Evolutionary conservation across 2,113 vertebrate species (phyloP).

Genomic region (Haemorhous mexicanus): DNA sequence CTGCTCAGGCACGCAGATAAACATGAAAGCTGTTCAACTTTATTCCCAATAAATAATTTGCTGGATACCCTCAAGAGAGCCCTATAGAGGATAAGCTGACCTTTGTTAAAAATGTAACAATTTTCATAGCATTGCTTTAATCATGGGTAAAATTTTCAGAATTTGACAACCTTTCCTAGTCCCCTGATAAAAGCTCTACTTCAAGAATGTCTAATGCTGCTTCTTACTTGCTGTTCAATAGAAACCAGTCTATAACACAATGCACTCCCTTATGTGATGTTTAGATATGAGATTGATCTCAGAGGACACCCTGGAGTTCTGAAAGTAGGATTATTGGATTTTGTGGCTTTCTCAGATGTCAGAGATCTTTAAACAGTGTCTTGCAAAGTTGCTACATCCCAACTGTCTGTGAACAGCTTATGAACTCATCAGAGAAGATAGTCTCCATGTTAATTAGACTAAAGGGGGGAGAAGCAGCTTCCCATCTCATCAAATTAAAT

Average conservation of each 20-base stretch:
- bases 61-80: constrained; percentile 65
- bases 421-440: constrained; percentile 92
- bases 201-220: constrained; percentile 85
- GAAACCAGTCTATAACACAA: constrained; percentile 80
- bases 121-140: constrained; percentile 84
- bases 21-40: constrained; percentile 33
- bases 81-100: constrained; percentile 1
- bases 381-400: constrained; percentile 96
- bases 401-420: constrained; percentile 89
- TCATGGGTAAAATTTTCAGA: constrained; percentile 79
- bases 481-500: constrained; percentile 60
- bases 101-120: constrained; percentile 86
- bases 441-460: constrained; percentile 88
- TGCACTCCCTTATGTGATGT: constrained; percentile 94
- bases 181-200: constrained; percentile 83
- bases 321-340: constrained; percentile 99
- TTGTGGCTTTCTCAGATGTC: constrained; percentile 98
- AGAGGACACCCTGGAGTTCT: constrained; percentile 92
- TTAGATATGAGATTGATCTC: constrained; percentile 99
- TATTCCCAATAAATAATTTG: constrained; percentile 70
- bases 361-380: constrained; percentile 97
- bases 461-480: constrained; percentile 42
- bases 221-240: constrained; percentile 91
- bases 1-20: background rate
- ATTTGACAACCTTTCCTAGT: constrained; percentile 84